Base-by-base conservation (phyloP, 2,113 vertebrate genomes). In the Syrmaticus mikado region DNA sequence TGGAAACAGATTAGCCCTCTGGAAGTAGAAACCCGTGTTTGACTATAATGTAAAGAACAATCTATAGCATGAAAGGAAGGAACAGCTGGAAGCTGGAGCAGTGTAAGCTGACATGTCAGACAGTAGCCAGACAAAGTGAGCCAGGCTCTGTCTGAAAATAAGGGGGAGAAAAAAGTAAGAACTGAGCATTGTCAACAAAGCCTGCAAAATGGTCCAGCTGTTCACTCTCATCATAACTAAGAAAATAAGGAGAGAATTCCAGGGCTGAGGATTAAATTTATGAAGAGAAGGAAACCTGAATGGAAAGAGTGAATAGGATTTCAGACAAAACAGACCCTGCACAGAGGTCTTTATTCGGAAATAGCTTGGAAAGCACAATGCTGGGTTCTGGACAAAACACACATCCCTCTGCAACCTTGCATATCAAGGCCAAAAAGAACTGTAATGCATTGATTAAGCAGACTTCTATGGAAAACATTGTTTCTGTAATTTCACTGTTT, bases 41-140 rank as follows among this genome's bases (percentile, higher is more conserved):
- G 75, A 97, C 85, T 97, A 73, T 91, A 97, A 98, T 83, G 94
- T 89, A 95, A 97, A 97, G 97, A 96, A 96, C 94, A 96, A 97
- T 95, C 95, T 76, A 89, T 91, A 96, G 94, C 90, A 89, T 97
- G 96, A 98, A 98, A 97, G 93, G 93, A 94, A 95, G 89, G 93
- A 98, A 97, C 97, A 98, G 97, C 98, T 98, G 97, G 97, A 94
- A 96, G 78, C 3, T 96, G 94, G 96, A 96, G 88, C 8, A 95
- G 94, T 85, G 87, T 90, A 90, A 96, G 91, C 95, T 97, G 96
- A 97, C 97, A 97, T 97, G 97, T 97, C 97, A 98, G 98, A 98
- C 97, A 96, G 97, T 97, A 97, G 97, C 97, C 97, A 98, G 97
- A 98, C 97, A 97, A 95, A 96, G 95, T 64, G 91, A 97, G 93